A percentile compares a stretch with the other conserved stretches of the same genome.
phyloP scores from a whole-genome alignment of 1,140 invertebrate genomes.

The Heliconius congener region DNA sequence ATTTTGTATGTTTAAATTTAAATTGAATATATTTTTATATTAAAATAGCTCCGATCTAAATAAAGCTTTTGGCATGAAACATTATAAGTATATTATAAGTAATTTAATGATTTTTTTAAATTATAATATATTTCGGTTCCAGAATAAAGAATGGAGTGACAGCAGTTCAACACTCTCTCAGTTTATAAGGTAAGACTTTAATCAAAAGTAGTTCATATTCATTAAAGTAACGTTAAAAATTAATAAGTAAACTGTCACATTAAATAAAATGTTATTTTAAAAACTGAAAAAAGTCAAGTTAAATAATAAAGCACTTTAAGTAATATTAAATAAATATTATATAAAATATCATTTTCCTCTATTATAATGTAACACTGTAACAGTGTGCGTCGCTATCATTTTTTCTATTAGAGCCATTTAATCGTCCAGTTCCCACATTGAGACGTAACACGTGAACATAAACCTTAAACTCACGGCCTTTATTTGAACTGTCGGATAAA shows the following conservation, averaged over 20 bases:
- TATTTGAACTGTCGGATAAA: constrained; percentile 44
- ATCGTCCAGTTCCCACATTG: constrained; percentile 65
- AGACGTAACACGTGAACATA: constrained; percentile 59
- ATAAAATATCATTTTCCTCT: too few species aligned
- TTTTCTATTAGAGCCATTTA: constrained; percentile 63
- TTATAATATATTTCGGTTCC: too few species aligned
- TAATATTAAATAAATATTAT: too few species aligned
- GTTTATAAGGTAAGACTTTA: too few species aligned
- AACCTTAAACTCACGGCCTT: constrained; percentile 43
- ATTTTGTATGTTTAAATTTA: constrained; percentile 17
- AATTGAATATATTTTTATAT: constrained; percentile 3
- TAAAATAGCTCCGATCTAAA: background rate
- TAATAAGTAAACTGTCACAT: too few species aligned
- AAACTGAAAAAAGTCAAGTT: too few species aligned
- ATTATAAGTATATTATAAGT: background rate
- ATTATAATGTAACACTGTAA: background rate
- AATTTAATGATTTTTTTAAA: background rate
- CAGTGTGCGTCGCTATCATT: constrained; percentile 37
- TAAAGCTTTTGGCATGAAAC: background rate
- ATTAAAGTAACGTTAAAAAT: too few species aligned
- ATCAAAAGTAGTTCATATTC: too few species aligned
- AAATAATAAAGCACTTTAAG: too few species aligned
- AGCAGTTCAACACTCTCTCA: too few species aligned
- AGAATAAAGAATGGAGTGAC: too few species aligned
- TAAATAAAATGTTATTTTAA: too few species aligned